Conservation (phyloP, 2,113 vertebrate species). For the Hepsetus odoe region DNA sequence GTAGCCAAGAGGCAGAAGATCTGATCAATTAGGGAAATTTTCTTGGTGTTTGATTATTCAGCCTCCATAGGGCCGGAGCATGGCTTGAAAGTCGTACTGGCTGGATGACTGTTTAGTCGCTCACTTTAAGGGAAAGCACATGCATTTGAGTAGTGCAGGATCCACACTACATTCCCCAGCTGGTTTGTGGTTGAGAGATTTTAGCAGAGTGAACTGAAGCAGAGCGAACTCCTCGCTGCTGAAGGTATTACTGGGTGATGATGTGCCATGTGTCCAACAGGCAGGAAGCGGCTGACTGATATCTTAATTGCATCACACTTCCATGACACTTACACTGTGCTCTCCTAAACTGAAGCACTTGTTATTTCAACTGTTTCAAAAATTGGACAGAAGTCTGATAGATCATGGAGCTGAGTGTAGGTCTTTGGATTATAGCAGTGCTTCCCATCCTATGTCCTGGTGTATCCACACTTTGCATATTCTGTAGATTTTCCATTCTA, state of each 20-base stretch:
- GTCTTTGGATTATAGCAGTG: neutral
- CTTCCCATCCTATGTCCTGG: neutral
- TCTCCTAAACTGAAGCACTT: slow-evolving; percentile 11
- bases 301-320: slow-evolving; percentile 41
- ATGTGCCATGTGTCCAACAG: slow-evolving; percentile 39
- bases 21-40: slow-evolving; percentile 26
- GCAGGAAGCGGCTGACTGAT: slow-evolving; percentile 24
- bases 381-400: neutral
- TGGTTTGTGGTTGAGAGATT: slow-evolving; percentile 31
- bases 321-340: slow-evolving; percentile 21
- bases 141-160: slow-evolving; percentile 28
- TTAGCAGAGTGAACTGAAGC: slow-evolving; percentile 18
- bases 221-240: neutral
- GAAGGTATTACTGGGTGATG: slow-evolving; percentile 34
- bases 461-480: neutral
- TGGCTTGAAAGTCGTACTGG: neutral
- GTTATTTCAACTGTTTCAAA: slow-evolving; percentile 15
- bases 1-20: slow-evolving; percentile 7
- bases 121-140: neutral
- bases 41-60: neutral
- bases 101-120: neutral
- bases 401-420: no score
- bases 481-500: neutral
- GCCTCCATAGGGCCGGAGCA: neutral
- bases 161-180: neutral